phyloP scores from a whole-genome alignment of 1,140 invertebrate species.

The Eriosoma lanigerum region DNA sequence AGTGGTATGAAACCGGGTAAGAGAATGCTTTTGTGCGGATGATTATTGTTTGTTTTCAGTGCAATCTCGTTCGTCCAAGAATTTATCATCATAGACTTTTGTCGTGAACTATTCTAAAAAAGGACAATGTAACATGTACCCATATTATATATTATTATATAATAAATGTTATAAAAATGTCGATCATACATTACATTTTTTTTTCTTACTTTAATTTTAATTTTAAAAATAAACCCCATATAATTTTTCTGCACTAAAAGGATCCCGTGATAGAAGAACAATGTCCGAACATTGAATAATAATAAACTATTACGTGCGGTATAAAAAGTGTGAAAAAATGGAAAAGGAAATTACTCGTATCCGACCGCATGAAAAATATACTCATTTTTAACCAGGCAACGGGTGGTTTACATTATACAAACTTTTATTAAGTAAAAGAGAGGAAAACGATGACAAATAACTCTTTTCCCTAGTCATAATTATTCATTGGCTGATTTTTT shows the following conservation, averaged over 20 bases:
- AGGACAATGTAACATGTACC: no score
- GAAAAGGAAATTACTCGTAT: slow-evolving; percentile 23
- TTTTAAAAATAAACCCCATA: not conserved
- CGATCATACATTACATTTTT: no score
- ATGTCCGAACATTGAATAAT: not conserved
- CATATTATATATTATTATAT: no score
- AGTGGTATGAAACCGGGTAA: not conserved
- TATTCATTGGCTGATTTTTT: not conserved
- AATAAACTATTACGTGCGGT: not conserved
- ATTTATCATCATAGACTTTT: not conserved
- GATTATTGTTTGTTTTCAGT: not conserved
- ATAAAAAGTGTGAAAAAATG: not conserved
- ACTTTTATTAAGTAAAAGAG: not conserved
- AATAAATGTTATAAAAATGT: no score
- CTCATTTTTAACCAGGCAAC: not conserved
- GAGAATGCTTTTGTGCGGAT: not conserved
- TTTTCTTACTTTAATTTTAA: no score
- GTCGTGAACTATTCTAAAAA: not conserved
- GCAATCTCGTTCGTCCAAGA: not conserved
- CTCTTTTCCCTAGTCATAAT: not conserved
- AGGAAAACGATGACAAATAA: not conserved
- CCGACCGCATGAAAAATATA: not conserved
- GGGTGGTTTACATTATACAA: not conserved
- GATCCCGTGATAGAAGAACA: not conserved
- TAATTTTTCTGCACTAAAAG: not conserved